Conservation (phyloP, 2,888 invertebrate genomes). For the Entomobrya multifasciata region DNA sequence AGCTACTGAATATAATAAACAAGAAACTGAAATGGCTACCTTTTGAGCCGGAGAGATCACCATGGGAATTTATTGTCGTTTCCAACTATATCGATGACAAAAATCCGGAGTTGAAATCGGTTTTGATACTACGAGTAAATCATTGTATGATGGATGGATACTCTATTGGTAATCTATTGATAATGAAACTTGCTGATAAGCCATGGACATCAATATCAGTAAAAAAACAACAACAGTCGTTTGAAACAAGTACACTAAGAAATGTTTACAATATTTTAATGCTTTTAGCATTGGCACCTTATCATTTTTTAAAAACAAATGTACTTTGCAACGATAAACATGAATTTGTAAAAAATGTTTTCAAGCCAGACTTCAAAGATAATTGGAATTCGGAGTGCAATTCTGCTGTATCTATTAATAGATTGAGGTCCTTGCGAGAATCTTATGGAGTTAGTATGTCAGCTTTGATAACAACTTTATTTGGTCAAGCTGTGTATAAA, state of each 20-base stretch:
- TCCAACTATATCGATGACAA: constrained; percentile 20
- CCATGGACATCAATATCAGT: not conserved
- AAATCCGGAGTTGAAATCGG: not conserved
- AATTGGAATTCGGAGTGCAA: no score
- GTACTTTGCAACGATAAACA: not conserved
- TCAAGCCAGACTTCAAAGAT: not conserved
- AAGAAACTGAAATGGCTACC: not conserved
- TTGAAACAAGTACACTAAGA: not conserved
- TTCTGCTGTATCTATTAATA: not conserved
- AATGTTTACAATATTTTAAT: no score
- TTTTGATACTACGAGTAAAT: not conserved
- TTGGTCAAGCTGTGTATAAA: not conserved
- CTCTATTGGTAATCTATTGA: not conserved
- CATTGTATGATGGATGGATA: constrained; percentile 36
- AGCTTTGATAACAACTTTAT: not conserved
- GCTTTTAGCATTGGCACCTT: not conserved
- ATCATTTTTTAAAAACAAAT: not conserved
- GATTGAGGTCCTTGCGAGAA: not conserved
- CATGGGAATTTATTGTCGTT: constrained; percentile 22
- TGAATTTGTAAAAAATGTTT: not conserved
- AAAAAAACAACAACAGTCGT: no score
- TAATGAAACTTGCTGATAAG: not conserved
- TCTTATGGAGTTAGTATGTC: not conserved
- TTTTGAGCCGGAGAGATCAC: not conserved
- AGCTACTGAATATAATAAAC: not conserved